These are phyloP conservation scores for Heliconius erato DNA, from an alignment of 2,888 invertebrate genomes.

Conservation along the genomic window DNA sequence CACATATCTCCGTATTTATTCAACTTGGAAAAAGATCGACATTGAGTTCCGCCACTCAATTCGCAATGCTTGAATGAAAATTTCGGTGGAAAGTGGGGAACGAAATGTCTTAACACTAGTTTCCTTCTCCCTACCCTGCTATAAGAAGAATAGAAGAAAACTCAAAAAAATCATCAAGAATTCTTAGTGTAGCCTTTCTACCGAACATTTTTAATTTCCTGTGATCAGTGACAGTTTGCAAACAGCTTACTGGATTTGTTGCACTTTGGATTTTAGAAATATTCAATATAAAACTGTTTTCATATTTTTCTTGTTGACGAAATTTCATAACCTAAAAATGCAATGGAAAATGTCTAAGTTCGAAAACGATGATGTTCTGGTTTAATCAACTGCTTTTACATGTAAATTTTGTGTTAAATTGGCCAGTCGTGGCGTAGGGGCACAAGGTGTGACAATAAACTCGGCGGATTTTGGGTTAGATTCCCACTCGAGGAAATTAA, in stretches of 20 bases:
- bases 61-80: too few relatives aligned
- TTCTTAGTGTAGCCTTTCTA: slow-evolving; percentile 17
- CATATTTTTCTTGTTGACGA: neutral
- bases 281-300: neutral
- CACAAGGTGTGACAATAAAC: too few relatives aligned
- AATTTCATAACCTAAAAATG: neutral
- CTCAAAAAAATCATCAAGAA: too few relatives aligned
- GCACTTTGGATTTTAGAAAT: slow-evolving; percentile 28
- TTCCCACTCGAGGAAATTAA: too few relatives aligned
- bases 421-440: too few relatives aligned
- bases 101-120: too few relatives aligned
- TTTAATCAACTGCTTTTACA: neutral
- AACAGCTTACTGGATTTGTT: slow-evolving; percentile 24
- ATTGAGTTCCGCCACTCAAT: too few relatives aligned
- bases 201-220: slow-evolving; percentile 17
- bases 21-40: too few relatives aligned
- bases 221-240: slow-evolving; percentile 24
- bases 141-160: too few relatives aligned
- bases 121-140: too few relatives aligned
- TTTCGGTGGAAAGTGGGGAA: too few relatives aligned
- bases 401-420: neutral
- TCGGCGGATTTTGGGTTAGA: too few relatives aligned
- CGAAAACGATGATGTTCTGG: neutral
- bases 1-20: neutral
- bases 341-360: neutral